A percentile compares a stretch with the other conserved stretches of the same genome.
phyloP scores from a whole-genome alignment of 2,888 invertebrate species.

The Ditylenchus weischeri region DNA sequence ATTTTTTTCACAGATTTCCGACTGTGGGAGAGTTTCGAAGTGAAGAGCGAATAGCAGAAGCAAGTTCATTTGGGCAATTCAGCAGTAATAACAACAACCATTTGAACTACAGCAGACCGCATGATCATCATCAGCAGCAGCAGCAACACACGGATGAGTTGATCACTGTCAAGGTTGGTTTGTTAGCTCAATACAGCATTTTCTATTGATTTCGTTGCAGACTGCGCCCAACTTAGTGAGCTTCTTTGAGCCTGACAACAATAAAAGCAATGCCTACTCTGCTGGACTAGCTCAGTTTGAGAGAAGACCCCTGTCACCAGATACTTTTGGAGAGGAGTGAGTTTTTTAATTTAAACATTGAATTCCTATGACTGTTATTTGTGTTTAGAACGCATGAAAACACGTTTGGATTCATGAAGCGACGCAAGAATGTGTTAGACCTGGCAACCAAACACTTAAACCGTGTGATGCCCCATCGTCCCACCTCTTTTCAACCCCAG shows the following conservation, averaged over 20 bases:
- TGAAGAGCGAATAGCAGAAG: conserved; percentile 14
- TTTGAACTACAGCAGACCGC: background rate
- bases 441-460: conserved; percentile 9
- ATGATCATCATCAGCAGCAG: background rate
- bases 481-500: conserved; percentile 2
- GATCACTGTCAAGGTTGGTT: conserved; percentile 3
- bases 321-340: conserved; percentile 8
- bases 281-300: background rate
- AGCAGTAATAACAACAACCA: conserved; percentile 1
- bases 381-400: background rate
- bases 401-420: conserved; percentile 2
- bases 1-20: conserved; percentile 10
- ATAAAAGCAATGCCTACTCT: background rate
- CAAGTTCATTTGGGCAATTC: background rate
- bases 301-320: conserved; percentile 2
- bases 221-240: conserved; percentile 12
- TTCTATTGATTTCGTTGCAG: conserved; percentile 6
- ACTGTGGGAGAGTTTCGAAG: conserved; percentile 15
- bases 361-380: background rate
- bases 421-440: conserved; percentile 1
- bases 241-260: conserved; percentile 2
- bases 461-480: conserved; percentile 8
- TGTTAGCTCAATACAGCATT: background rate
- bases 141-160: background rate
- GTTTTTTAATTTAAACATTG: conserved; percentile 7